Evolutionary conservation across 2,113 vertebrate species (phyloP), one percentile per base, ranked within the genome.

Genomic region (Sylvia atricapilla): DNA sequence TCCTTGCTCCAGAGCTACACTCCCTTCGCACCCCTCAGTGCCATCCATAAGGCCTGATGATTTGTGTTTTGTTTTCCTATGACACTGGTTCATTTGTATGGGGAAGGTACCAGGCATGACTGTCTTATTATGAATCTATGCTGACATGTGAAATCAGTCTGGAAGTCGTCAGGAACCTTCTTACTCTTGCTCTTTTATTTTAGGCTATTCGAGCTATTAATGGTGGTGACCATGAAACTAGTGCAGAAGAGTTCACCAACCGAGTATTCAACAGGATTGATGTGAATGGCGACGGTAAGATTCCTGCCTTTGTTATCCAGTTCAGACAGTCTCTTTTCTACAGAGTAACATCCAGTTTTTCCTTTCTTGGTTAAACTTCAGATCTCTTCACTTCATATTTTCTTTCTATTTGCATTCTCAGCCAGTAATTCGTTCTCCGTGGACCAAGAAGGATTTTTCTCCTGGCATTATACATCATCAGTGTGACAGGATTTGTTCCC

Each of bases 141-240:
- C 85, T 75, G 64, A n/a, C 12, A 7, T 35, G 30, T 49, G 53
- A n/a, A 52, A 72, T 72, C n/a, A 30, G 22, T 44, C 49, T 43
- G 19, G 30, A 22, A 72, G 33, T 52, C 9, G 3, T 22, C 7
- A 63, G 44, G 9, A 24, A 72, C 31, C 18, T 79, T 84, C 73
- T 31, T 56, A 35, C 67, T 43, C n/a, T 55, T 64, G 28, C 25
- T 68, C 49, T 77, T 89, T 41, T 46, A 19, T 73, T 75, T 25
- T 35, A 99, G 98, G 99, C 99, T 58, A 99, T 99, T 90, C 98
- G 98, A 10, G 99, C 98, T 33, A 99, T 99, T 96, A 99, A 98
- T 31, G 98, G 99, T 62, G 98, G 91, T 24, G 97, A 94, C 17
- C 98, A 98, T 59, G 98, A 99, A 25, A 58, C 76, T 1, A 98